Evolutionary conservation across 37 sponge, comb jelly and placozoan genomes (phyloP), one percentile per base, ranked within the genome.

Genomic region (Cliona cf. orientalis): DNA sequence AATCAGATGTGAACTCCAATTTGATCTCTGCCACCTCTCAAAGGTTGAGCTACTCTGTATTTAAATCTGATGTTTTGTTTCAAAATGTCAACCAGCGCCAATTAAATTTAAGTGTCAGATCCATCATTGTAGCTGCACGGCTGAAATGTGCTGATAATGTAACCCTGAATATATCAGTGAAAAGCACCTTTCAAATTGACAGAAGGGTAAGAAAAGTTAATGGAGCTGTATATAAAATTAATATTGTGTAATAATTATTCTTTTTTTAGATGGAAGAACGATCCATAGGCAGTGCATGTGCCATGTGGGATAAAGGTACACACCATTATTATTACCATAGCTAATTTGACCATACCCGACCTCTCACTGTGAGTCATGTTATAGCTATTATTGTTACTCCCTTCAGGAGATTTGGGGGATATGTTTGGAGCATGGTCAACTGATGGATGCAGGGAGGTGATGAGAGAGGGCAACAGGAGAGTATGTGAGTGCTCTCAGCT

Each of bases 51-150:
- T 64, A 78, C 33, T 70, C 43, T 58, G 61, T 81, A 9, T 81
- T 81, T 45, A 3, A 58, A 12, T 60, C 71, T 71, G 71, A 81
- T 33, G 55, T 43, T 0, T 38, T 81, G 43, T 81, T 81, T 32
- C 81, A 60, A 23, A 29, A 58, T 28, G 11, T 9, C 5, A 75
- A 75, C 26, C 1, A 39, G n/a, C 58, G 25, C 35, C n/a, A n/a
- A n/a, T n/a, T n/a, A n/a, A 21, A 5, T 42, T 26, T 26, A 26
- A 21, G 23, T 6, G 36, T 83, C 7, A 75, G 75, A 1, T 66
- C 75, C 46, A 3, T 83, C 1, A 65, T 83, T 46, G 21, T 74
- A 5, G 64, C 68, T 63, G 53, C 53, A 28, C 26, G 32, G 21
- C 40, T 70, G 58, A 80, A 34, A 2, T 69, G 81, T 33, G 63